These are phyloP conservation scores for Ivindomyrus marchei DNA, from an alignment of 2,113 vertebrate genomes.

Conservation along the genomic window DNA sequence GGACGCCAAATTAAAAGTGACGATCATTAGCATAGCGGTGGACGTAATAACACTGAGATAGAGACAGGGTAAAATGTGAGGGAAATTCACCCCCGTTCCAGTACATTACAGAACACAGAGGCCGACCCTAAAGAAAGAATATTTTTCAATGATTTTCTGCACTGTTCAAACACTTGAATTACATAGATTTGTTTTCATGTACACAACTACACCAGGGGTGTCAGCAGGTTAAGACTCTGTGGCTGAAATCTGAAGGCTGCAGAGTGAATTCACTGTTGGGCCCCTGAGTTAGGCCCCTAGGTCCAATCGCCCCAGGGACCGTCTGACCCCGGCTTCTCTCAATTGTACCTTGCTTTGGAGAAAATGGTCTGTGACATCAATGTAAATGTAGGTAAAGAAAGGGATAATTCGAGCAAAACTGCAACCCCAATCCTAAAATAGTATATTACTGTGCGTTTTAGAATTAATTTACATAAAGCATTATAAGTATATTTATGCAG, in stretches of 20 bases:
- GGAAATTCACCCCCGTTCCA: neutral
- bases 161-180: neutral
- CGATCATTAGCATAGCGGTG: neutral
- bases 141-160: neutral
- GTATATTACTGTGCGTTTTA: neutral
- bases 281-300: neutral
- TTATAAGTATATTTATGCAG: neutral
- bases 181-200: neutral
- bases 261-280: neutral
- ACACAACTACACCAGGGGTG: neutral
- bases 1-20: neutral
- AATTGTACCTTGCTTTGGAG: neutral
- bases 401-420: neutral
- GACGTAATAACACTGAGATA: neutral
- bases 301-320: neutral
- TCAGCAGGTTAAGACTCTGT: neutral
- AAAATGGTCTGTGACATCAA: neutral
- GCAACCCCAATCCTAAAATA: neutral
- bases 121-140: neutral
- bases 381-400: neutral
- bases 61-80: neutral
- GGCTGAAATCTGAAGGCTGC: neutral
- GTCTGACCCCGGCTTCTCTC: neutral
- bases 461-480: neutral
- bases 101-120: neutral